Evolutionary conservation across 2,113 vertebrate species (phyloP).

Genomic region (Microcebus lehilahytsara): DNA sequence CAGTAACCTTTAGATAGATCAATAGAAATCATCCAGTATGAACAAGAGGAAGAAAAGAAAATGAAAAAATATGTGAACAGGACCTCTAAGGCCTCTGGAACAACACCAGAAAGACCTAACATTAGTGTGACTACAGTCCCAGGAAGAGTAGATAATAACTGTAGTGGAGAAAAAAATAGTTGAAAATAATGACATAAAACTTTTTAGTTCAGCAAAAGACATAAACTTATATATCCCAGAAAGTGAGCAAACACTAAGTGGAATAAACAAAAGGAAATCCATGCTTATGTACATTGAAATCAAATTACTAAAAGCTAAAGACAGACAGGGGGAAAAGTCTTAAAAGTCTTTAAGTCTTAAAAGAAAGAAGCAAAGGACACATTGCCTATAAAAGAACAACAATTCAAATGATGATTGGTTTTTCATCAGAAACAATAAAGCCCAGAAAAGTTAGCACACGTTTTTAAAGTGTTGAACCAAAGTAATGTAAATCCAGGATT

Average conservation of each 20-base stretch:
- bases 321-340: not conserved
- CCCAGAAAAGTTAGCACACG: not conserved
- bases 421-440: not conserved
- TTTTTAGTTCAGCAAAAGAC: not conserved
- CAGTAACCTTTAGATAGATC: not conserved
- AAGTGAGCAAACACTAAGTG: not conserved
- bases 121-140: not conserved
- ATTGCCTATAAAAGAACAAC: not conserved
- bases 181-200: not conserved
- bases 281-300: not conserved
- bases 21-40: not conserved
- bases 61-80: not conserved
- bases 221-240: not conserved
- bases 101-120: not conserved
- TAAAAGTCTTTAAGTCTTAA: not conserved
- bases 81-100: not conserved
- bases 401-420: not conserved
- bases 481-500: not conserved
- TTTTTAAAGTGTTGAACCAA: not conserved
- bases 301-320: not conserved
- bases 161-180: not conserved
- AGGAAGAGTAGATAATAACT: not conserved
- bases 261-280: not conserved
- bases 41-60: not conserved
- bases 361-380: not conserved